Evolutionary conservation across 2,888 invertebrate genomes (phyloP).

Genomic region (Amblyteles armatorius): DNA sequence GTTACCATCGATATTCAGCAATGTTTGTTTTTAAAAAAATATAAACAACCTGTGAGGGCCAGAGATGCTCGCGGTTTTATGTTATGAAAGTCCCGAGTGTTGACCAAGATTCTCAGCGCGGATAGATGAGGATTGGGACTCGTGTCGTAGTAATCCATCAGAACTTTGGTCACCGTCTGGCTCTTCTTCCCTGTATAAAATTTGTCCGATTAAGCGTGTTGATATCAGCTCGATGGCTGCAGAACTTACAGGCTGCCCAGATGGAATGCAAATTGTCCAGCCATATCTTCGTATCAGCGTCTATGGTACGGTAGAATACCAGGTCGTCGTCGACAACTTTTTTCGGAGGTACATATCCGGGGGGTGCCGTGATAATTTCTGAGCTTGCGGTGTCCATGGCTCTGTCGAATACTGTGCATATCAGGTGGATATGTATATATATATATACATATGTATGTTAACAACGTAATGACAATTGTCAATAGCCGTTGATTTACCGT

Average conservation of each 20-base stretch:
- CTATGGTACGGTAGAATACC: slow-evolving; percentile 74
- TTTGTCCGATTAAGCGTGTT: not conserved
- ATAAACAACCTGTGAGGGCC: slow-evolving; percentile 85
- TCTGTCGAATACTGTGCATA: not conserved
- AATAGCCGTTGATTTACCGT: slow-evolving; percentile 1
- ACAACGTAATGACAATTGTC: not conserved
- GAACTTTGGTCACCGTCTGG: slow-evolving; percentile 85
- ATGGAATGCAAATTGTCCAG: slow-evolving; percentile 77
- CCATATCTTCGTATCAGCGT: slow-evolving; percentile 79
- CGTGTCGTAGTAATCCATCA: slow-evolving; percentile 85
- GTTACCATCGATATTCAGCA: not conserved
- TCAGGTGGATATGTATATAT: not conserved
- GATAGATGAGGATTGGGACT: slow-evolving; percentile 87
- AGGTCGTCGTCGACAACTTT: slow-evolving; percentile 67
- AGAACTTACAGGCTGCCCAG: slow-evolving; percentile 79
- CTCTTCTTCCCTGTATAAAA: slow-evolving; percentile 86
- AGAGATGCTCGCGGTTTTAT: slow-evolving; percentile 88
- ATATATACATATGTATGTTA: not conserved
- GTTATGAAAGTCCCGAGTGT: slow-evolving; percentile 88
- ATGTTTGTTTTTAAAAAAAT: not conserved
- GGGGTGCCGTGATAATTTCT: slow-evolving; percentile 43
- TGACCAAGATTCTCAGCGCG: slow-evolving; percentile 87
- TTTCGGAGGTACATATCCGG: slow-evolving; percentile 39
- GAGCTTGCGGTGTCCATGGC: slow-evolving; percentile 60
- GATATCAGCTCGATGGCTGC: not conserved